These are phyloP conservation scores for Pyrocephalus nanus DNA, from an alignment of 2,797 vertebrate genomes.

Conservation along the genomic window DNA sequence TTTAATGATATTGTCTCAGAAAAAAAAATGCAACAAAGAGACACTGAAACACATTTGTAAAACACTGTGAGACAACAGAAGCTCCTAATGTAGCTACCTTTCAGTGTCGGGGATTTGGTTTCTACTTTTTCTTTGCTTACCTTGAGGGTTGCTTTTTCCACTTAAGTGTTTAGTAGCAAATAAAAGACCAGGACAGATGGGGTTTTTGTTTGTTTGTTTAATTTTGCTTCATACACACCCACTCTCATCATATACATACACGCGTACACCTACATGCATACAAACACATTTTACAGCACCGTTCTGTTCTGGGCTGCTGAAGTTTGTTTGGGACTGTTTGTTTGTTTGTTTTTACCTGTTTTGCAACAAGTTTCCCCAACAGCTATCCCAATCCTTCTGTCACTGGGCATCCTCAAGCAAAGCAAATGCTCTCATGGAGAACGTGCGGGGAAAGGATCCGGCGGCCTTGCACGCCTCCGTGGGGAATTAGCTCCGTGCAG, in stretches of 20 bases:
- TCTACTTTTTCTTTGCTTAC: background rate
- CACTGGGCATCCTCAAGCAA: background rate
- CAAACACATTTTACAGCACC: background rate
- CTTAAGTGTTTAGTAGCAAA: background rate
- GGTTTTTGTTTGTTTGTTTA: background rate
- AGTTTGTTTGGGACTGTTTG: no score
- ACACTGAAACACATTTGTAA: background rate
- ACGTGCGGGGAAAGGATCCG: fast-evolving
- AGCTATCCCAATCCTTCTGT: fast-evolving
- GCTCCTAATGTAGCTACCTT: background rate
- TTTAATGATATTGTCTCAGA: background rate
- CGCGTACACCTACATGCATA: no score
- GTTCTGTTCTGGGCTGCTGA: fast-evolving
- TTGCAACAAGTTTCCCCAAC: background rate
- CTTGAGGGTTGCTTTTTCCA: background rate
- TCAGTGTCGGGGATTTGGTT: background rate
- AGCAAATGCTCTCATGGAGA: fast-evolving
- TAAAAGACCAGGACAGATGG: background rate
- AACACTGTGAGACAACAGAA: background rate
- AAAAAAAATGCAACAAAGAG: background rate
- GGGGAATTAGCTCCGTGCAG: fast-evolving
- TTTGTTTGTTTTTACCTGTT: background rate
- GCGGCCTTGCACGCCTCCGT: fast-evolving
- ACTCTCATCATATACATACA: no score
- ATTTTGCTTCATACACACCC: no score